Base-by-base conservation (phyloP, 2,113 vertebrate genomes). In the Tragelaphus imberbis region DNA sequence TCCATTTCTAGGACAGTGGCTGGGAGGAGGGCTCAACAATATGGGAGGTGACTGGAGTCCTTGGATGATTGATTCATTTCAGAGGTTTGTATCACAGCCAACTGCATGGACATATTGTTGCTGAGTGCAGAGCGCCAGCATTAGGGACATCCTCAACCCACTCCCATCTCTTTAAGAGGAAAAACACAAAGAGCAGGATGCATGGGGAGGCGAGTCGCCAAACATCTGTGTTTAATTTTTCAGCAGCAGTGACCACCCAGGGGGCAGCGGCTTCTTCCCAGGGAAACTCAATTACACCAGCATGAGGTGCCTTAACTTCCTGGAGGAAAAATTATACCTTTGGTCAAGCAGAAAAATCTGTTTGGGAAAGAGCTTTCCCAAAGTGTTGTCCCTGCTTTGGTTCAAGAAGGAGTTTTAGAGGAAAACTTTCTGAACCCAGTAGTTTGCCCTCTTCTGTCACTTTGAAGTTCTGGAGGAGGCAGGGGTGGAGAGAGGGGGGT, bases 211-310 rank as follows among this genome's bases (percentile, higher is more conserved):
- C 27, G n/a, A 97, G 95, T 90, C 2, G 95, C 97, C 97, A 97
- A 97, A 98, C 97, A 98, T 98, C 97, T 98, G 98, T 44, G 21
- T 97, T 97, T 97, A 92, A 98, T 98, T 97, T 96, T 75, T 91
- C 90, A 84, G 90, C 97, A 96, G 84, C 87, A 88, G 58, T 97
- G 97, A 92, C 98, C 98, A 97, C 96, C 97, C 98, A 97, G 97
- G 87, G 97, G 97, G 90, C 97, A 97, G 94, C 27, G 12, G 84
- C 96, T 97, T 97, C 96, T 98, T 97, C 97, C 97, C 97, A 91
- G 94, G 90, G 93, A 98, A 98, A 98, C 96, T 94, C 51, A 28
- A 97, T 97, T 97, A 97, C 75, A 96, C 93, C 90, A 95, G 90
- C 90, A 96, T 81, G 95, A 97, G 91, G 97, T 97, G 92, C 96